phyloP scores from a whole-genome alignment of 1,140 invertebrate species.

The Trichomalopsis sarcophagae region DNA sequence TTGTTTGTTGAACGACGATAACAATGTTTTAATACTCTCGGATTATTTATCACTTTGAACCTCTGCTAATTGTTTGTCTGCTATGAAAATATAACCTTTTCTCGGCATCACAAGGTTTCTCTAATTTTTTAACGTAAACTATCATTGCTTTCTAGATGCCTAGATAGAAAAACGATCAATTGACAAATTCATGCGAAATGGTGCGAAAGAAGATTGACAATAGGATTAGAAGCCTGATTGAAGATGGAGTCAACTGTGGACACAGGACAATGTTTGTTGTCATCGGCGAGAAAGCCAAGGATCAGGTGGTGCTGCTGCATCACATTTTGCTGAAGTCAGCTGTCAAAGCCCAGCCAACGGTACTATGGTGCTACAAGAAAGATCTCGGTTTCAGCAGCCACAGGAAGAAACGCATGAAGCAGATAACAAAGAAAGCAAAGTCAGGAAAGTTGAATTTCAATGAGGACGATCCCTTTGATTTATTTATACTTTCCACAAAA shows the following conservation, averaged over 20 bases:
- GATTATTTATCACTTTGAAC: background rate
- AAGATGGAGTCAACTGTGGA: conserved; percentile 93
- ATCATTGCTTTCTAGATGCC: background rate
- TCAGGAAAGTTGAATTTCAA: conserved; percentile 93
- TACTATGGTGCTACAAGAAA: conserved; percentile 99
- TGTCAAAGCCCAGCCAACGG: conserved; percentile 92
- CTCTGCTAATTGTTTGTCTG: background rate
- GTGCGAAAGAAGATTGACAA: conserved; percentile 97
- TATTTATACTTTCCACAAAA: conserved; percentile 96
- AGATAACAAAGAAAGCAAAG: conserved; percentile 90
- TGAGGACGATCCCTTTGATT: conserved; percentile 97
- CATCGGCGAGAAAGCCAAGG: conserved; percentile 95
- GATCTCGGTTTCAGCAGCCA: conserved; percentile 96
- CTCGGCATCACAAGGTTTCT: background rate
- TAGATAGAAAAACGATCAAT: background rate
- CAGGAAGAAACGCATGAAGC: conserved; percentile 94
- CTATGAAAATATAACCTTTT: background rate
- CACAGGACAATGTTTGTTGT: conserved; percentile 96
- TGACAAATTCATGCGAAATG: conserved; percentile 76
- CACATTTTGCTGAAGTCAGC: conserved; percentile 97
- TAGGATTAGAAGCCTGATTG: conserved; percentile 94
- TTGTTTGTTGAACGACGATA: background rate
- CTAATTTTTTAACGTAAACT: background rate
- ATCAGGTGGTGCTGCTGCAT: conserved; percentile 97
- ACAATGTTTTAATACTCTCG: background rate